Evolutionary conservation across 2,888 invertebrate genomes (phyloP).

Genomic region (Eudasyphora cyanicolor): DNA sequence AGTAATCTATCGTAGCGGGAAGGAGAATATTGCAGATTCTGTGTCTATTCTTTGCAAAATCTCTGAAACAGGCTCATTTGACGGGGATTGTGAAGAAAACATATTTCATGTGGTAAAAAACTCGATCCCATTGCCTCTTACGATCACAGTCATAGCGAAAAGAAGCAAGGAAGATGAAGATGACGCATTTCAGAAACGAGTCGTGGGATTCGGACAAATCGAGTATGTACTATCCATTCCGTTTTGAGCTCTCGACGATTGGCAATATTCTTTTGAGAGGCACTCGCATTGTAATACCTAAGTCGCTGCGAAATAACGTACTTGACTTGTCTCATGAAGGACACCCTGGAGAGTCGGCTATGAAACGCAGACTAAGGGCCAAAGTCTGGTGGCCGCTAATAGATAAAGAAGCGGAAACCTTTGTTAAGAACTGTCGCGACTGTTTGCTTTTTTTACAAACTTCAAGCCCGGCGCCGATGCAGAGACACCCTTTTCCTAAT

Average conservation of each 20-base stretch:
- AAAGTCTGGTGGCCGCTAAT: conserved; percentile 51
- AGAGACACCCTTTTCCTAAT: conserved; percentile 50
- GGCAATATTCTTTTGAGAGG: conserved; percentile 36
- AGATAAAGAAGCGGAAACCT: conserved; percentile 38
- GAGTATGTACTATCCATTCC: conserved; percentile 37
- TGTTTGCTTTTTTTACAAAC: conserved; percentile 57
- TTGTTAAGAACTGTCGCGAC: conserved; percentile 46
- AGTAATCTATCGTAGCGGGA: conserved; percentile 47
- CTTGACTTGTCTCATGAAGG: conserved; percentile 28
- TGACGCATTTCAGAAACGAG: conserved; percentile 16
- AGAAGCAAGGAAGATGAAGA: conserved; percentile 39
- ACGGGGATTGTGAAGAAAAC: conserved; percentile 40
- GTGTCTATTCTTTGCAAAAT: conserved; percentile 56
- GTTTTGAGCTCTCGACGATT: conserved; percentile 6
- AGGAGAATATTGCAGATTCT: conserved; percentile 50
- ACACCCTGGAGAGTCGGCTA: conserved; percentile 47
- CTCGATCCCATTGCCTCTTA: conserved; percentile 27
- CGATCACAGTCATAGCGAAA: conserved; percentile 42
- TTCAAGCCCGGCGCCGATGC: conserved; percentile 36
- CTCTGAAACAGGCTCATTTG: conserved; percentile 33
- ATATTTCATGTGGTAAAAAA: conserved; percentile 50
- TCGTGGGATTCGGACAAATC: conserved; percentile 31
- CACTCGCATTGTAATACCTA: conserved; percentile 44
- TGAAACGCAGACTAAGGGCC: conserved; percentile 45
- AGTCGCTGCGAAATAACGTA: conserved; percentile 17